phyloP scores from a whole-genome alignment of 2,888 invertebrate species.

The Sipunculus nudus region DNA sequence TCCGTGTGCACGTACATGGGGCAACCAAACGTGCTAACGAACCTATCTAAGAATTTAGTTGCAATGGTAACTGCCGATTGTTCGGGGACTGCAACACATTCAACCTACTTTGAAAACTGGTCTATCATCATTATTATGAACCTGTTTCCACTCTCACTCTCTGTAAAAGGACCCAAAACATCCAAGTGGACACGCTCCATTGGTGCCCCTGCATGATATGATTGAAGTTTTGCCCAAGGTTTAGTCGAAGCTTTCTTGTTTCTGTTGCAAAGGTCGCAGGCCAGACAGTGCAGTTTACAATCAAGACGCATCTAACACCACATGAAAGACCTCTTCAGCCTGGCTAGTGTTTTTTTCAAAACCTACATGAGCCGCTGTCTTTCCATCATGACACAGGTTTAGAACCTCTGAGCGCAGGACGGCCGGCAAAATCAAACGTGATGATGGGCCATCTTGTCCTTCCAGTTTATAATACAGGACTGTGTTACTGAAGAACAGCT shows the following conservation, averaged over 20 bases:
- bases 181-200: background rate
- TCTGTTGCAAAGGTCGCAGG: no score
- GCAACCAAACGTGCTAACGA: background rate
- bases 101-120: background rate
- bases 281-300: no score
- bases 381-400: background rate
- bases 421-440: no score
- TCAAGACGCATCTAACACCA: no score
- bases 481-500: no score
- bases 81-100: background rate
- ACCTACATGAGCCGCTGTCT: background rate
- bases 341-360: background rate
- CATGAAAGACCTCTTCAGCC: no score
- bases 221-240: background rate
- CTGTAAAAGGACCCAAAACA: background rate
- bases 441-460: no score
- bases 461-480: no score
- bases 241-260: no score
- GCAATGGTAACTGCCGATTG: background rate
- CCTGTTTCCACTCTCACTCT: background rate
- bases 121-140: slow-evolving; percentile 1
- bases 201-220: slow-evolving; percentile 1
- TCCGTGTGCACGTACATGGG: background rate
- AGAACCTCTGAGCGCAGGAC: no score
- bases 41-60: background rate